Evolutionary conservation across 2,797 vertebrate species (phyloP).

Genomic region (Jordanella pulchra): DNA sequence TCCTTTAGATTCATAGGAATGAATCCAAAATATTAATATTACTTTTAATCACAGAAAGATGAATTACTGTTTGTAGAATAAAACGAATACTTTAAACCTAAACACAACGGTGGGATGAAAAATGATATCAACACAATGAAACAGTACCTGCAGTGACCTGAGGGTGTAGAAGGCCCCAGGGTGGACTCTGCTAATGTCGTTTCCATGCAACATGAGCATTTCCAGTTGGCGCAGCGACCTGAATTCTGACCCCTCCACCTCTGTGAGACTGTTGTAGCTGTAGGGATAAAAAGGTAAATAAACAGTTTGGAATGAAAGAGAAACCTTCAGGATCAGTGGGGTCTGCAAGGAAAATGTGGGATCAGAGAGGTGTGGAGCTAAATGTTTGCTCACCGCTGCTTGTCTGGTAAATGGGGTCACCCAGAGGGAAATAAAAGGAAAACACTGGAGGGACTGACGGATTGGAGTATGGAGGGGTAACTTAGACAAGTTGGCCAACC

Average conservation of each 20-base stretch:
- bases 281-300: constrained; percentile 42
- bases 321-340: not conserved
- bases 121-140: not conserved
- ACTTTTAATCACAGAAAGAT: not conserved
- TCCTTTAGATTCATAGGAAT: not conserved
- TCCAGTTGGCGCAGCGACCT: constrained; percentile 77
- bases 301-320: not conserved
- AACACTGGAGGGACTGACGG: constrained; percentile 19
- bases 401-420: not conserved
- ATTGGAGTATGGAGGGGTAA: constrained; percentile 21
- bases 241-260: constrained; percentile 77
- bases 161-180: constrained; percentile 80
- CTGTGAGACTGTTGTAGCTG: constrained; percentile 84
- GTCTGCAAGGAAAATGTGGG: not conserved
- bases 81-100: too few species aligned
- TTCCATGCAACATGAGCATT: constrained; percentile 86
- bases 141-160: constrained; percentile 79
- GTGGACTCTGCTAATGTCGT: constrained; percentile 77
- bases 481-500: constrained; percentile 23
- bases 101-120: too few species aligned
- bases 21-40: not conserved
- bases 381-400: not conserved
- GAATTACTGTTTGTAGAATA: not conserved
- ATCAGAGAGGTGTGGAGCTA: constrained; percentile 1
- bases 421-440: constrained; percentile 9